These are phyloP conservation scores for Rotaria magnacalcarata DNA, from an alignment of 2,888 invertebrate genomes.

Conservation along the genomic window DNA sequence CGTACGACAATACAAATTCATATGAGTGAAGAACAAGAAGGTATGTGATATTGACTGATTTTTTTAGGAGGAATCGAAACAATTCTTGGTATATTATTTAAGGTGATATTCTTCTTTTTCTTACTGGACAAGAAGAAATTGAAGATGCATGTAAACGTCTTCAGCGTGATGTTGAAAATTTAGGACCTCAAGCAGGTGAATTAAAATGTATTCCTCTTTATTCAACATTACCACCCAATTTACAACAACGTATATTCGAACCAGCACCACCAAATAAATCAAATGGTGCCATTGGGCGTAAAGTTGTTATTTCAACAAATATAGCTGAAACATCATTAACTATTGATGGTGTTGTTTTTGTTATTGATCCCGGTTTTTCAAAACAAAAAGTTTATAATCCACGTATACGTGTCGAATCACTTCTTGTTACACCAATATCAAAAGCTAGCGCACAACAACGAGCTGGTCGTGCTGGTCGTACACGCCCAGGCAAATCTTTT, in stretches of 20 bases:
- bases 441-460: constrained; percentile 97
- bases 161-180: constrained; percentile 86
- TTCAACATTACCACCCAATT: constrained; percentile 90
- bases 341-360: constrained; percentile 97
- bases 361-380: constrained; percentile 98
- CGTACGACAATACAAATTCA: constrained; percentile 94
- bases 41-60: constrained; percentile 54
- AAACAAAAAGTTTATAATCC: constrained; percentile 94
- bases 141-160: constrained; percentile 98
- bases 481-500: constrained; percentile 97
- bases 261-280: constrained; percentile 76
- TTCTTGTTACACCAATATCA: constrained; percentile 94
- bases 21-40: constrained; percentile 75
- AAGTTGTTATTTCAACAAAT: constrained; percentile 94
- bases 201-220: constrained; percentile 96
- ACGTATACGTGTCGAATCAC: constrained; percentile 84
- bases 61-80: no score
- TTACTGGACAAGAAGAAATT: constrained; percentile 68
- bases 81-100: background rate
- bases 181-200: constrained; percentile 93
- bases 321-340: constrained; percentile 98
- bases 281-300: constrained; percentile 81
- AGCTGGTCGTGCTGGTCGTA: constrained; percentile 93
- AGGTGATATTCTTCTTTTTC: constrained; percentile 45
- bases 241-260: constrained; percentile 95